Base-by-base conservation (phyloP, 2,113 vertebrate genomes). In the Ramphastos sulfuratus region DNA sequence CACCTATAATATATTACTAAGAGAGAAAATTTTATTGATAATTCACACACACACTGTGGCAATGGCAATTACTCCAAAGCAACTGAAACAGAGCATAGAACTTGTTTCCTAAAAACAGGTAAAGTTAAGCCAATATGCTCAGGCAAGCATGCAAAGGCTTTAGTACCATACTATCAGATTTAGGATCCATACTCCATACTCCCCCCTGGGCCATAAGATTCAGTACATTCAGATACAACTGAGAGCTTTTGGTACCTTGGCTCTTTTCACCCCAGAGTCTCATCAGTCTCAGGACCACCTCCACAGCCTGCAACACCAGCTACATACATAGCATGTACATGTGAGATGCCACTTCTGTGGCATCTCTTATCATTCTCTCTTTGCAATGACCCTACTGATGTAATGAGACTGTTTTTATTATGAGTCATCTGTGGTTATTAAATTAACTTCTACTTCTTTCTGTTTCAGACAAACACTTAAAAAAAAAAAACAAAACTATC, bases 391-490 rank as follows among this genome's bases (percentile, higher is more conserved):
- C 55, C 73, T 17, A 54, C 48, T 19, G 8, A 27, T 52, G 31
- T 8, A 77, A 46, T 6, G 12, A 95, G 31, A 33, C 37, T 69
- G 25, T 28, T 96, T 92, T 63, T 81, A 44, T 18, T 88, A 94
- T 96, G 95, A 96, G 73, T 96, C 93, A 96, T 10, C 54, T 6
- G 0, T 35, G 50, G 88, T 96, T 95, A 94, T 92, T 75, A 90
- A 82, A 92, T 87, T 82, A 86, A 84, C 94, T 96, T 94, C 87
- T 90, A 82, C 81, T 94, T 95, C 89, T 89, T 72, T 83, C 92
- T 84, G 74, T 81, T 93, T 95, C 81, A 95, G 83, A 73, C 66
- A 86, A 94, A 88, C 61, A 33, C 39, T 65, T 20, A 11, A 50
- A 50, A 50, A 50, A 50, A 50, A 58, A 48, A 76, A 77, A 87